Evolutionary conservation across 1,140 invertebrate genomes (phyloP).

Genomic region (Prorops nasuta): DNA sequence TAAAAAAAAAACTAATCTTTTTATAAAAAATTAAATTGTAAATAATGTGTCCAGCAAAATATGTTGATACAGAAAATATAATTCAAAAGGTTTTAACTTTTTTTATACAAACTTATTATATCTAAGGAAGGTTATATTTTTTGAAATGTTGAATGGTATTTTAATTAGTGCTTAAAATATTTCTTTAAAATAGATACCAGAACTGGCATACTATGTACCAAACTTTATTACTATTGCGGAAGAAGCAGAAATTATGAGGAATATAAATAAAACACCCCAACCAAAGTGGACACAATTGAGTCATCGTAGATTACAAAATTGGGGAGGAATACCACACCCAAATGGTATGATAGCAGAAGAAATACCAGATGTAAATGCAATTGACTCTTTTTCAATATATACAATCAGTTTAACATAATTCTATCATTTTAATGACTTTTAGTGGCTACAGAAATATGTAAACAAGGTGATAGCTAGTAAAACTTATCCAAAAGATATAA

Average conservation of each 20-base stretch:
- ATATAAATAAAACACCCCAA: slow-evolving; percentile 79
- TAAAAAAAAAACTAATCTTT: slow-evolving; percentile 1
- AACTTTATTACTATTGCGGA: slow-evolving; percentile 85
- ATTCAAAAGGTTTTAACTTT: slow-evolving; percentile 14
- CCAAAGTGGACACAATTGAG: slow-evolving; percentile 95
- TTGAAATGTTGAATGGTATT: no score
- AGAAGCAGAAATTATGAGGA: slow-evolving; percentile 71
- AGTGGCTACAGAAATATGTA: slow-evolving; percentile 80
- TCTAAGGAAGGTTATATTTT: slow-evolving; percentile 10
- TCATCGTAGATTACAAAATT: slow-evolving; percentile 91
- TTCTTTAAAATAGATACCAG: slow-evolving; percentile 61
- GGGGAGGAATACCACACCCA: slow-evolving; percentile 89
- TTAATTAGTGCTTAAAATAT: background rate
- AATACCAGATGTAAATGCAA: slow-evolving; percentile 66
- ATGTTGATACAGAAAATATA: background rate
- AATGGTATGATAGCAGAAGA: slow-evolving; percentile 94
- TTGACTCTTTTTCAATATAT: slow-evolving; percentile 1
- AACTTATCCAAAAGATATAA: slow-evolving; percentile 72
- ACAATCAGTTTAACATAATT: slow-evolving; percentile 7
- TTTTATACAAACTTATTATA: no score
- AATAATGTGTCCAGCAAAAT: slow-evolving; percentile 3
- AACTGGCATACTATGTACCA: slow-evolving; percentile 82
- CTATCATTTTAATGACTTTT: slow-evolving; percentile 30
- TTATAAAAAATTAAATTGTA: background rate
- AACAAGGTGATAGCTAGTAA: slow-evolving; percentile 71